Evolutionary conservation across 2,888 invertebrate species (phyloP).

Genomic region (Dusona sp.): DNA sequence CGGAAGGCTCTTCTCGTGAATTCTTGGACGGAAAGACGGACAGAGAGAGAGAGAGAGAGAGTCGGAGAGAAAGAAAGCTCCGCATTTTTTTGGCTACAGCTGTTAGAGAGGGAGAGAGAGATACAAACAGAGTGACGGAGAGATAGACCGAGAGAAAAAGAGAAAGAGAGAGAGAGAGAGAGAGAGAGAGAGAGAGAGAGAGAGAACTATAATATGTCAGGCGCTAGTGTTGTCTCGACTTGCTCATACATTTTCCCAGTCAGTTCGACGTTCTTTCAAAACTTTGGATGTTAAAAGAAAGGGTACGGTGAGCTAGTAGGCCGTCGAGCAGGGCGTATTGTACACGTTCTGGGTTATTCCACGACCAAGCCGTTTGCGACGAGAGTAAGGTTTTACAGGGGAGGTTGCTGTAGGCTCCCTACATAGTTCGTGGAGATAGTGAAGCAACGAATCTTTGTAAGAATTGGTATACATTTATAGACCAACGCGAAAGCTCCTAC

Average conservation of each 20-base stretch:
- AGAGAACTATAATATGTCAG: slow-evolving; percentile 39
- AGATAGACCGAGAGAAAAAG: slow-evolving; percentile 51
- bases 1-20: slow-evolving; percentile 55
- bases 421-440: slow-evolving; percentile 28
- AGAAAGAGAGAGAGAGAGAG: too few species aligned
- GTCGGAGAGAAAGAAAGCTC: too few species aligned
- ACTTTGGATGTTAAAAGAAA: slow-evolving; percentile 84
- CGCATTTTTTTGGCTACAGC: too few species aligned
- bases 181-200: slow-evolving; percentile 41
- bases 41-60: slow-evolving; percentile 40
- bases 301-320: slow-evolving; percentile 78
- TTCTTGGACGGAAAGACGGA: slow-evolving; percentile 58
- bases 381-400: slow-evolving; percentile 54
- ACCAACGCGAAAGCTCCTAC: slow-evolving; percentile 73
- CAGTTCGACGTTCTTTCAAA: slow-evolving; percentile 84
- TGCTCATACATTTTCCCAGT: slow-evolving; percentile 79
- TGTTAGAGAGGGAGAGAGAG: slow-evolving; percentile 49
- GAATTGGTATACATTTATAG: neutral
- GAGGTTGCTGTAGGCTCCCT: slow-evolving; percentile 71
- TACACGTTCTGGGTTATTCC: slow-evolving; percentile 77
- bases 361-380: slow-evolving; percentile 62
- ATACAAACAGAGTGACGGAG: slow-evolving; percentile 44
- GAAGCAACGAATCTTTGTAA: neutral
- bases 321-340: slow-evolving; percentile 82
- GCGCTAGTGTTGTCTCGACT: slow-evolving; percentile 67